Evolutionary conservation across 2,888 invertebrate genomes (phyloP).

Genomic region (Chaitophorus viminalis): DNA sequence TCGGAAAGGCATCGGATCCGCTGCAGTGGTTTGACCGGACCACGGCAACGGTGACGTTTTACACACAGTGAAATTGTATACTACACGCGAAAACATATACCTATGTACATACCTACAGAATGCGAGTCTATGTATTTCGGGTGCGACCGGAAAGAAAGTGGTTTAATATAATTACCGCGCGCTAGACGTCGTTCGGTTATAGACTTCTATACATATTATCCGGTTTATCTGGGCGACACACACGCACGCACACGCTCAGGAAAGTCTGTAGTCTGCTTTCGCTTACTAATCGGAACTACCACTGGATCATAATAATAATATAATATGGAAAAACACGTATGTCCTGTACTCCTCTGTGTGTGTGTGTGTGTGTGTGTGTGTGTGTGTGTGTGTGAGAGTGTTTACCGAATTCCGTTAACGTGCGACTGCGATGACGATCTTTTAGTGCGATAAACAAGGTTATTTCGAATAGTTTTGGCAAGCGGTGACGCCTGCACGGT

Average conservation of each 20-base stretch:
- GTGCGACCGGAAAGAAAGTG: constrained; percentile 62
- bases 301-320: constrained; percentile 13
- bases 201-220: constrained; percentile 44
- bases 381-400: too few relatives aligned
- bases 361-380: not conserved
- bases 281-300: constrained; percentile 42
- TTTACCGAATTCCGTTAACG: constrained; percentile 24
- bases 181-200: constrained; percentile 17
- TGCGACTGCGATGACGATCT: not conserved
- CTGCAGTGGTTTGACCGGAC: constrained; percentile 33
- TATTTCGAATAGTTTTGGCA: not conserved
- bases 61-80: constrained; percentile 44
- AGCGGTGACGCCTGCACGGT: not conserved
- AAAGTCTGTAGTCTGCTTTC: constrained; percentile 58
- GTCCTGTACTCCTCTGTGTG: not conserved
- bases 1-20: constrained; percentile 11
- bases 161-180: constrained; percentile 59
- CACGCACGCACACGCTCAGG: constrained; percentile 15
- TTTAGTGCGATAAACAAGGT: not conserved
- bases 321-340: constrained; percentile 20
- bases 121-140: constrained; percentile 35
- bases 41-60: constrained; percentile 22
- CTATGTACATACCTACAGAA: not conserved
- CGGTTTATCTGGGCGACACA: constrained; percentile 56
- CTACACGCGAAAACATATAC: not conserved